These are phyloP conservation scores for Cataglyphis rosenhaueri DNA, from an alignment of 2,888 invertebrate genomes.

Conservation along the genomic window DNA sequence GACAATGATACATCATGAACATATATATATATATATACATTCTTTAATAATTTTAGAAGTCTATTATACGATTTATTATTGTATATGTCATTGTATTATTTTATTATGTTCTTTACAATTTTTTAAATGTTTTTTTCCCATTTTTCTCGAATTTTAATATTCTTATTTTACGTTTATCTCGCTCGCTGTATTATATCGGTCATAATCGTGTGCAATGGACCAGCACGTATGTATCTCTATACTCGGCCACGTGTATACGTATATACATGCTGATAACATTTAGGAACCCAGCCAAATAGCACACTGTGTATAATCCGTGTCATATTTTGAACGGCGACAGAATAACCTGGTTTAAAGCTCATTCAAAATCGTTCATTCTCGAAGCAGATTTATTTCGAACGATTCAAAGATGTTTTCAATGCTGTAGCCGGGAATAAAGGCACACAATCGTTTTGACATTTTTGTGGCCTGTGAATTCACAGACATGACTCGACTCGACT, in stretches of 20 bases:
- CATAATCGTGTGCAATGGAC: slow-evolving; percentile 16
- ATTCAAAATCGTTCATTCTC: slow-evolving; percentile 21
- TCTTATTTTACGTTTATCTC: background rate
- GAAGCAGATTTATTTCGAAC: slow-evolving; percentile 22
- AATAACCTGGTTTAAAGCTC: background rate
- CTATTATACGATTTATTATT: too few relatives aligned
- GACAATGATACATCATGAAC: too few relatives aligned
- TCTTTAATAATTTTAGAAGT: too few relatives aligned
- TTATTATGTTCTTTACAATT: background rate
- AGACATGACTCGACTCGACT: slow-evolving; percentile 10
- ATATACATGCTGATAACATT: slow-evolving; percentile 35
- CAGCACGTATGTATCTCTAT: slow-evolving; percentile 11
- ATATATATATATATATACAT: too few relatives aligned
- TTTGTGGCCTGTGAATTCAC: slow-evolving; percentile 29
- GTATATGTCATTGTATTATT: background rate
- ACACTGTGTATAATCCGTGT: slow-evolving; percentile 26
- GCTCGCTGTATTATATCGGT: background rate
- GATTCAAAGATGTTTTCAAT: slow-evolving; percentile 23
- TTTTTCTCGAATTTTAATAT: background rate
- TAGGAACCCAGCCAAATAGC: slow-evolving; percentile 44
- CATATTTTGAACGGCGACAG: slow-evolving; percentile 42
- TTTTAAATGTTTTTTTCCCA: background rate
- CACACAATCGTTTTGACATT: slow-evolving; percentile 11
- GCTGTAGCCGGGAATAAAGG: slow-evolving; percentile 20
- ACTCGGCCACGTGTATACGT: background rate